These are phyloP conservation scores for Erebia palarica DNA, from an alignment of 2,888 invertebrate genomes.

Conservation along the genomic window DNA sequence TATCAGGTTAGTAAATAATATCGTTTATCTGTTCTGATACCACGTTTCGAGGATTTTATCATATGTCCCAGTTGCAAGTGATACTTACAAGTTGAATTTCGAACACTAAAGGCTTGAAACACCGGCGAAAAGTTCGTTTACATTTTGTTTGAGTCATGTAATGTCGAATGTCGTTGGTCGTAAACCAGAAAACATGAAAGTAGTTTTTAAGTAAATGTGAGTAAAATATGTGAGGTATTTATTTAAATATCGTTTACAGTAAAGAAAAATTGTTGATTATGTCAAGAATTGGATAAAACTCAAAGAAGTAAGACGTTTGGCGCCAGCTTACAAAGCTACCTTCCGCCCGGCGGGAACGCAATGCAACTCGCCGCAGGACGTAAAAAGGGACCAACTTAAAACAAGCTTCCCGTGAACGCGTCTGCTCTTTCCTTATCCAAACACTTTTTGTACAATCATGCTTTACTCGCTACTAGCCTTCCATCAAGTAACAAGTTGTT, in stretches of 20 bases:
- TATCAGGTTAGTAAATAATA: slow-evolving; percentile 75
- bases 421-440: slow-evolving; percentile 57
- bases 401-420: slow-evolving; percentile 65
- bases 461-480: slow-evolving; percentile 28
- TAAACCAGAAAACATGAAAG: slow-evolving; percentile 3
- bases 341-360: slow-evolving; percentile 65
- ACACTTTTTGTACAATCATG: slow-evolving; percentile 49
- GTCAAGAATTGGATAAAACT: slow-evolving; percentile 1
- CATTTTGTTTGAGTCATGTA: slow-evolving; percentile 16
- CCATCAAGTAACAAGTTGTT: slow-evolving; percentile 10
- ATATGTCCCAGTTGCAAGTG: slow-evolving; percentile 53
- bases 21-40: slow-evolving; percentile 67
- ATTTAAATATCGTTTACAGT: background rate
- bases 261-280: background rate
- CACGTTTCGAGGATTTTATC: slow-evolving; percentile 59
- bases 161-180: slow-evolving; percentile 7
- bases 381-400: slow-evolving; percentile 70
- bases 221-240: background rate
- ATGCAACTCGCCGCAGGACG: slow-evolving; percentile 58
- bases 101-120: slow-evolving; percentile 2
- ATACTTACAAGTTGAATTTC: slow-evolving; percentile 15
- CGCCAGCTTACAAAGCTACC: slow-evolving; percentile 44
- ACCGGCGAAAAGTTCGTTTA: slow-evolving; percentile 28
- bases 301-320: slow-evolving; percentile 38
- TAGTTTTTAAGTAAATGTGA: background rate